A percentile compares a stretch with the other conserved stretches of the same genome.
Conservation (phyloP, 2,888 invertebrate species). For the Ophion slaviceki region DNA sequence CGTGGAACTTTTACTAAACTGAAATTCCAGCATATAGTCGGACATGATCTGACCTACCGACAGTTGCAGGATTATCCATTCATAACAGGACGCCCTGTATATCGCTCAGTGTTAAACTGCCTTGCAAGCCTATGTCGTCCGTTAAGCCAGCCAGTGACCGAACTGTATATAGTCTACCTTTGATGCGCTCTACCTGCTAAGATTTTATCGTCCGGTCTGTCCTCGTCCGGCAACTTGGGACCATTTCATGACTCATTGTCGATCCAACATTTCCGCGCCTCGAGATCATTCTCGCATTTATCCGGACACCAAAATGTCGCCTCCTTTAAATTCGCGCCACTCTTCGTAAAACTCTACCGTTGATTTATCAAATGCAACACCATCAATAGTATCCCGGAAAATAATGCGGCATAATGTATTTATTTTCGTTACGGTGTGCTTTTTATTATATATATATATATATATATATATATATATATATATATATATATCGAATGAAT, state of each 20-base stretch:
- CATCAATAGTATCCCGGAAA: too few relatives aligned
- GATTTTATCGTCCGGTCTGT: slow-evolving; percentile 48
- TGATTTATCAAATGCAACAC: too few relatives aligned
- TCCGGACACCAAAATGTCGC: neutral
- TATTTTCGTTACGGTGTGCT: too few relatives aligned
- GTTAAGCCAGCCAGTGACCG: slow-evolving; percentile 43
- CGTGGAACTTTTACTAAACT: too few relatives aligned
- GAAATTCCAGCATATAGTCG: too few relatives aligned
- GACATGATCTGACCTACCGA: too few relatives aligned
- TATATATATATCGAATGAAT: too few relatives aligned
- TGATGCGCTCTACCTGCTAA: slow-evolving; percentile 51
- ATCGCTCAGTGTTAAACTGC: slow-evolving; percentile 3
- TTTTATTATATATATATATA: too few relatives aligned
- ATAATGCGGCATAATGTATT: too few relatives aligned
- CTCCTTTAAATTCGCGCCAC: neutral
- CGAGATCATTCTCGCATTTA: slow-evolving; percentile 21
- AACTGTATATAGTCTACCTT: slow-evolving; percentile 36
- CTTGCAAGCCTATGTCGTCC: slow-evolving; percentile 42
- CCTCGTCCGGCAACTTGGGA: slow-evolving; percentile 10
- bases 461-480: too few relatives aligned
- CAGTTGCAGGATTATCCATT: too few relatives aligned
- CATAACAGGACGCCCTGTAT: too few relatives aligned
- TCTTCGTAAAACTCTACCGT: neutral
- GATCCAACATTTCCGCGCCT: slow-evolving; percentile 15
- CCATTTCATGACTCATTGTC: slow-evolving; percentile 26